Evolutionary conservation across 2,888 invertebrate genomes (phyloP), one percentile per base, ranked within the genome.

Genomic region (Trachelus stipa): DNA sequence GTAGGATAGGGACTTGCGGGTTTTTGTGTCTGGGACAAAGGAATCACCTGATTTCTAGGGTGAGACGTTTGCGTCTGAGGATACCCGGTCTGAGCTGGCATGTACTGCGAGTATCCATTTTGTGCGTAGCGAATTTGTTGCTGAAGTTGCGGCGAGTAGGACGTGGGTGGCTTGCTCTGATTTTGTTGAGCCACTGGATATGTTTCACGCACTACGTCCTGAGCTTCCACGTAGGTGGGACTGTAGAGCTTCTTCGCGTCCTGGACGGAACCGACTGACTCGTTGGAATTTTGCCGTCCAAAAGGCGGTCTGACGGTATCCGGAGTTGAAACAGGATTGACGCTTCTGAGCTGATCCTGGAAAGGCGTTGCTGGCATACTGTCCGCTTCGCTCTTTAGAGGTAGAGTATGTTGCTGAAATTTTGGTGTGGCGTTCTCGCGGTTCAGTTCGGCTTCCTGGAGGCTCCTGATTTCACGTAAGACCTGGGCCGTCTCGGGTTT

Each of bases 401-500:
- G 90, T 91, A 94, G 79, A 91, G 92, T 82, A 34, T 92, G 92
- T 76, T 92, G 92, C 69, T 92, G 91, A 82, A 91, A 91, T 76
- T 92, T 92, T 3, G 87, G 89, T 0, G 90, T 84, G 9, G 87
- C 85, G 79, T 90, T 91, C 79, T 92, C 90, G 30, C 91, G 83
- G 81, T 89, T 91, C 85, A 90, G 83, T 80, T 91, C 91, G 34
- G 91, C 91, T 79, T 92, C 92, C 77, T 92, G 90, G 69, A 93
- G 88, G 74, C 90, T 89, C 89, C 92, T 92, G 84, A 92, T 94
- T 86, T 90, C 94, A 77, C 94, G 93, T 79, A 92, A 91, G 84
- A 91, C 90, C 85, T 92, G 93, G 71, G 92, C 92, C 71, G 94
- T 92, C 87, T 95, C 95, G 1, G 95, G 94, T 91, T 95, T 96